phyloP scores from a whole-genome alignment of 2,113 vertebrate species.

The Tauraco erythrolophus region DNA sequence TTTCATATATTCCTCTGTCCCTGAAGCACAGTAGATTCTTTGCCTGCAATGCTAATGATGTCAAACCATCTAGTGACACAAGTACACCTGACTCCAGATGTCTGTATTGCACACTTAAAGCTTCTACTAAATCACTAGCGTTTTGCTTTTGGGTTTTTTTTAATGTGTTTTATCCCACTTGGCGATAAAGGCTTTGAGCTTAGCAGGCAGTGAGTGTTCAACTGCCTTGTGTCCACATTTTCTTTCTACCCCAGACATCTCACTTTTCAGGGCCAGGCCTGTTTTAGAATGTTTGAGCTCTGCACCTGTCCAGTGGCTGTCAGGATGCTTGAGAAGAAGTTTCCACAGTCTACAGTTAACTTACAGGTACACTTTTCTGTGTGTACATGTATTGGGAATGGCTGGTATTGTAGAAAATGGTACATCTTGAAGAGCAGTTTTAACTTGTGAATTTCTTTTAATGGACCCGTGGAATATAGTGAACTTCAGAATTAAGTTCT shows the following conservation, averaged over 20 bases:
- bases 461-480: background rate
- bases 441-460: background rate
- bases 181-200: background rate
- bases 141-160: background rate
- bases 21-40: background rate
- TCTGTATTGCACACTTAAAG: background rate
- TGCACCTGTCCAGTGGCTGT: background rate
- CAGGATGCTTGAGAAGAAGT: background rate
- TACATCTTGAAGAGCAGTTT: background rate
- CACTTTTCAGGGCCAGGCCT: background rate
- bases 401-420: background rate
- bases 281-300: conserved; percentile 2
- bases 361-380: background rate
- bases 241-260: background rate
- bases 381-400: background rate
- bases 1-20: background rate
- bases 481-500: background rate
- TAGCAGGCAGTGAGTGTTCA: background rate
- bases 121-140: background rate
- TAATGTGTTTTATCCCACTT: background rate
- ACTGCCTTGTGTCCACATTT: background rate
- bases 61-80: background rate
- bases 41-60: background rate
- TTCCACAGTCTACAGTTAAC: background rate
- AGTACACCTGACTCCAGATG: background rate